Evolutionary conservation across 2,113 vertebrate genomes (phyloP), one percentile per base, ranked within the genome.

Genomic region (Antidorcas marsupialis): DNA sequence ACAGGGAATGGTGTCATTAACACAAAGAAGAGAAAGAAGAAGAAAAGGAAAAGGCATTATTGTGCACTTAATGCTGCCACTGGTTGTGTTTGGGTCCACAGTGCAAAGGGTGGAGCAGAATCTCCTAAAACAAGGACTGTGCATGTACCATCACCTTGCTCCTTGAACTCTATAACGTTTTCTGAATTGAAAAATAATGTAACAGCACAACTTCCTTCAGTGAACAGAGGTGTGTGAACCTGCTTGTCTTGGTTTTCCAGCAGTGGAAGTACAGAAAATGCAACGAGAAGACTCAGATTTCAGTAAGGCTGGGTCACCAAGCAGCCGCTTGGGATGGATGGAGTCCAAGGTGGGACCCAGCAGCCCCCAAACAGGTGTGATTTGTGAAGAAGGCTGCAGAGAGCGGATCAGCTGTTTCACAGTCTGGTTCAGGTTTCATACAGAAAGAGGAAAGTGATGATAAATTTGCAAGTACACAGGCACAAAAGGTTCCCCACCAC

Each of bases 121-220:
- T 86, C 97, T 97, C 89, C 86, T 96, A 96, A 98, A 98, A 97
- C 90, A 97, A 93, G 96, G 87, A 94, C 97, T 94, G 96, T n/a
- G 91, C 91, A 83, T 96, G 83, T 97, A 97, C 96, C 96, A 96
- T 98, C 97, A 97, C 98, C 98, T 98, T 98, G 91, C 93, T 97
- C 98, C 98, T 97, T 97, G 97, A 97, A 92, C 67, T 93, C 94
- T 89, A 39, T 74, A 93, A 96, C 98, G 89, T 97, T 98, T 92
- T 97, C 97, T 98, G 97, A 98, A 97, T 97, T 98, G 94, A 97
- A 98, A 87, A 98, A 96, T 97, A 97, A 96, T 97, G 90, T 8
- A 33, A 87, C 97, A 89, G 94, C 95, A 94, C 89, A 96, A 94
- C 92, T 96, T 97, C 82, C 84, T 7, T 67, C 92, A 92, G 89